These are phyloP conservation scores for Apis dorsata DNA, from an alignment of 1,140 invertebrate genomes.

Conservation along the genomic window DNA sequence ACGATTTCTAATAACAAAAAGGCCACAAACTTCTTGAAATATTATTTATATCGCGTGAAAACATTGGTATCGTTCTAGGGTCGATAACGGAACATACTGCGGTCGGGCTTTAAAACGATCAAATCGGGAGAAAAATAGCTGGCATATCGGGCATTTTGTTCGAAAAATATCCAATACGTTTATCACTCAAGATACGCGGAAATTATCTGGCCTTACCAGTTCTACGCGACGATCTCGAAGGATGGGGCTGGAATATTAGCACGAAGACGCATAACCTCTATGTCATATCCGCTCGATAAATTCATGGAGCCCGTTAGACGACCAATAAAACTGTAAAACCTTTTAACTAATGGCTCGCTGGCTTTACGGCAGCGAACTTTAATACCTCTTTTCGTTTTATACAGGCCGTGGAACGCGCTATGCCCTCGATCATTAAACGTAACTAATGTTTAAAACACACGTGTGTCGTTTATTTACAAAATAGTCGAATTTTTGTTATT, in stretches of 20 bases:
- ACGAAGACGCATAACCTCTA: slow-evolving; percentile 33
- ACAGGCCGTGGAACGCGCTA: slow-evolving; percentile 13
- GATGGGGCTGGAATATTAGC: slow-evolving; percentile 55
- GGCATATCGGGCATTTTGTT: slow-evolving; percentile 1
- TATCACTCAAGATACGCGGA: slow-evolving; percentile 40
- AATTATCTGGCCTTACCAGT: slow-evolving; percentile 46
- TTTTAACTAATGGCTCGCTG: slow-evolving; percentile 68
- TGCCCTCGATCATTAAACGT: slow-evolving; percentile 54
- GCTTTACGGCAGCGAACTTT: slow-evolving; percentile 64
- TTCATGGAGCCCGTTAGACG: slow-evolving; percentile 60
- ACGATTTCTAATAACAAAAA: background rate
- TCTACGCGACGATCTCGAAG: slow-evolving; percentile 19
- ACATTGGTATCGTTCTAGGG: background rate
- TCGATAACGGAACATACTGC: background rate
- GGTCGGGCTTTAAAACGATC: slow-evolving; percentile 23
- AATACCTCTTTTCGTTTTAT: slow-evolving; percentile 53
- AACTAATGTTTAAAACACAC: slow-evolving; percentile 51
- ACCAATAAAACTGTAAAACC: slow-evolving; percentile 71
- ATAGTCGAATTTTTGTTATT: background rate
- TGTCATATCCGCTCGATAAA: slow-evolving; percentile 71
- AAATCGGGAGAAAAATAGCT: slow-evolving; percentile 18
- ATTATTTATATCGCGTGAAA: background rate
- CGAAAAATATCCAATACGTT: slow-evolving; percentile 47
- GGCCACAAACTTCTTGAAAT: background rate
- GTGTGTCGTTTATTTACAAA: background rate